Base-by-base conservation (phyloP, 2,113 vertebrate species). In the Castor canadensis region DNA sequence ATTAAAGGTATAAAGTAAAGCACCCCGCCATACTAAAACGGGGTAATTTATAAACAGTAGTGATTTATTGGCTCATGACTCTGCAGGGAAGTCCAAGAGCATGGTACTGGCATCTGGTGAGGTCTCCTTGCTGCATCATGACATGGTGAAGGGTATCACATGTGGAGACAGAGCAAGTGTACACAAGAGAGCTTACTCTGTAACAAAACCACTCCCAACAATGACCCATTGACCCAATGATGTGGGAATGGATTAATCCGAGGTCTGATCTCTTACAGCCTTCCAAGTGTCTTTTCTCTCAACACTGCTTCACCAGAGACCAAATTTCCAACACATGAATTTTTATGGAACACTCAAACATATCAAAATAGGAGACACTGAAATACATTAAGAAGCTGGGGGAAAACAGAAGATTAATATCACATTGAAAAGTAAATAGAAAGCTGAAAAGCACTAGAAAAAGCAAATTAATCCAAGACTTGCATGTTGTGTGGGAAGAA, bases 401-500 rank as follows among this genome's bases (percentile, higher is more conserved):
- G 43, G 22, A 35, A 35, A 56, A 47, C 0, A 0, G 47, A 64
- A 80, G 45, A 75, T 28, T 60, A 52, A 71, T 49, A 38, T 17
- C n/a, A 9, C 28, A 24, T 2, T 32, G 26, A 47, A 92, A 88
- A 76, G 6, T 45, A 89, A 76, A 71, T 1, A 75, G 17, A 92
- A 91, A 95, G 40, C 5, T 11, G 77, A n/a, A 95, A 85, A 83
- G 16, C 19, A 20, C 75, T n/a, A 72, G 9, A 89, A 82, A 69
- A 45, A 69, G 28, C n/a, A 67, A 77, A 87, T 26, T 22, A 93
- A 71, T 58, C 47, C 15, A 77, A 72, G 30, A 81, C 38, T 30
- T 75, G 16, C 4, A 66, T 86, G 84, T 64, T 49, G 40, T 22
- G 9, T 28, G 13, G n/a, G 8, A 43, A 58, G 32, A 76, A 45